Evolutionary conservation across 2,113 vertebrate genomes (phyloP).

Genomic region (Dicaeum eximium): DNA sequence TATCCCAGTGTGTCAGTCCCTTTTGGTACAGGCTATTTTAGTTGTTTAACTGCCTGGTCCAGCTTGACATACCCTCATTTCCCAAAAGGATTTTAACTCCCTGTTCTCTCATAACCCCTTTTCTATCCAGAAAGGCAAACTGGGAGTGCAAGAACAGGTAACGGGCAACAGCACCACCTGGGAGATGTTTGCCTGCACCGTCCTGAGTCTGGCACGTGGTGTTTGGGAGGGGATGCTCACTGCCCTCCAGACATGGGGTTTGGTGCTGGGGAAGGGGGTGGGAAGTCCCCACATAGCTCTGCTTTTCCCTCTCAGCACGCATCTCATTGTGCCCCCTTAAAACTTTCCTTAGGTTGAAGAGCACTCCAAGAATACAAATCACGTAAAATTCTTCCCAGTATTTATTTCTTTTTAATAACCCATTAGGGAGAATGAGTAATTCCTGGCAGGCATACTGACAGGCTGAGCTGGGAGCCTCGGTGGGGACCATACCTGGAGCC

Average conservation of each 20-base stretch:
- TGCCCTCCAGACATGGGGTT: conserved; percentile 33
- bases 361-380: conserved; percentile 59
- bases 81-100: conserved; percentile 43
- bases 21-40: not conserved
- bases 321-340: not conserved
- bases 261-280: conserved; percentile 56
- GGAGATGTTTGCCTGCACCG: conserved; percentile 14
- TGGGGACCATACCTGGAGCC: not conserved
- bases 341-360: conserved; percentile 52
- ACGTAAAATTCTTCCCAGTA: conserved; percentile 46
- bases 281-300: not conserved
- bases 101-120: conserved; percentile 60
- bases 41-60: not conserved
- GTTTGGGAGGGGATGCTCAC: conserved; percentile 22
- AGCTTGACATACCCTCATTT: not conserved
- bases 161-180: conserved; percentile 7
- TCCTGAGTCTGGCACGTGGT: conserved; percentile 20
- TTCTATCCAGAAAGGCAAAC: conserved; percentile 67
- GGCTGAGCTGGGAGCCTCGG: conserved; percentile 45
- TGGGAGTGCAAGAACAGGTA: conserved; percentile 63
- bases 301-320: not conserved
- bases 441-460: conserved; percentile 48
- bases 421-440: conserved; percentile 68
- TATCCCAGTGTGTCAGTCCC: not conserved
- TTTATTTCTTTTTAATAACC: conserved; percentile 71